Evolutionary conservation across 2,113 vertebrate genomes (phyloP).

Genomic region (Sigmodon hispidus): DNA sequence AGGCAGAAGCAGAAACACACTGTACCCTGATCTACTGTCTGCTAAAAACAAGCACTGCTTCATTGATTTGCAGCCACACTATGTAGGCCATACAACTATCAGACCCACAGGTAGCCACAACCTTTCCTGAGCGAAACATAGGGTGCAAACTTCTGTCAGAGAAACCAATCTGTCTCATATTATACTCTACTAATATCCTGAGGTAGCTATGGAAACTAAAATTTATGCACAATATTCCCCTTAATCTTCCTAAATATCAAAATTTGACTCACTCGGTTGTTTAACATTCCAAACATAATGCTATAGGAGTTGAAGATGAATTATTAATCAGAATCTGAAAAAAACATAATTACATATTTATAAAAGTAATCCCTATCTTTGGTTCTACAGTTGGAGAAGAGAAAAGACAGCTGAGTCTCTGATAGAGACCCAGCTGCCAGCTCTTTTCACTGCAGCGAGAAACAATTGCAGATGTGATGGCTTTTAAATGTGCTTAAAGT

Average conservation of each 20-base stretch:
- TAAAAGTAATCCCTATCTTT: constrained; percentile 78
- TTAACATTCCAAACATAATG: constrained; percentile 77
- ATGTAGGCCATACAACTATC: not conserved
- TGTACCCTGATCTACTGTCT: not conserved
- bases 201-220: constrained; percentile 52
- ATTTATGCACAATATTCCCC: constrained; percentile 64
- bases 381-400: constrained; percentile 38
- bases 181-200: constrained; percentile 48
- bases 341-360: constrained; percentile 80
- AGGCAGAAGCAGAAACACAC: not conserved
- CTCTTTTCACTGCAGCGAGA: constrained; percentile 55
- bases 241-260: constrained; percentile 79
- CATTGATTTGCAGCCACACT: not conserved
- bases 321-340: constrained; percentile 79
- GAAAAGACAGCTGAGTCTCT: constrained; percentile 73
- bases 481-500: constrained; percentile 69
- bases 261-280: constrained; percentile 68
- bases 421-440: constrained; percentile 59
- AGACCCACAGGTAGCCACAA: not conserved
- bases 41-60: not conserved
- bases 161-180: constrained; percentile 57
- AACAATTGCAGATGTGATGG: constrained; percentile 58
- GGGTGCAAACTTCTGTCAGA: not conserved
- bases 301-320: constrained; percentile 72
- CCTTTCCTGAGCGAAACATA: constrained; percentile 27